Percentiles rank a stretch among this genome's conserved stretches.
Conservation (phyloP, 2,888 invertebrate genomes). For the Smittia sp. region DNA sequence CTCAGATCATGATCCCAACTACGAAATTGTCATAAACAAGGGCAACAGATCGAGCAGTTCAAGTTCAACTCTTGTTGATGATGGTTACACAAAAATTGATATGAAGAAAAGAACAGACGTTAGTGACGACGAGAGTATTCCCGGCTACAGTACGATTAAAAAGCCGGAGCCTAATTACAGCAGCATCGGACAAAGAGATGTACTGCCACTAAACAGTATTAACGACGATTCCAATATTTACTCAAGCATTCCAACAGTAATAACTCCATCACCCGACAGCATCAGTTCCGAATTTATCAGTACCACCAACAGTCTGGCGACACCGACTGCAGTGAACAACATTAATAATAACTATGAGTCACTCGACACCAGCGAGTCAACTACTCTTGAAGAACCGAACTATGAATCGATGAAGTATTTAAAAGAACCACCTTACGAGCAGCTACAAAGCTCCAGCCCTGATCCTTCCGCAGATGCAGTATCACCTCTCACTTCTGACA, state of each 20-base stretch:
- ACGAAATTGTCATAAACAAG: constrained; percentile 59
- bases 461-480: constrained; percentile 27
- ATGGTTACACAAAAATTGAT: constrained; percentile 53
- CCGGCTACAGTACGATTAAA: constrained; percentile 41
- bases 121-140: constrained; percentile 48
- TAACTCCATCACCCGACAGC: constrained; percentile 45
- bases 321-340: constrained; percentile 51
- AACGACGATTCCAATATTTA: constrained; percentile 46
- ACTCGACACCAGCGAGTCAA: constrained; percentile 71
- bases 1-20: constrained; percentile 72
- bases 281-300: constrained; percentile 55
- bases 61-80: constrained; percentile 45
- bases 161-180: constrained; percentile 48
- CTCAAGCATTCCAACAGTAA: constrained; percentile 44
- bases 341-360: constrained; percentile 76
- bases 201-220: constrained; percentile 38
- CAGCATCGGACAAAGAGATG: constrained; percentile 50
- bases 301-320: constrained; percentile 44
- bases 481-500: constrained; percentile 43
- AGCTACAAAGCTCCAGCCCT: constrained; percentile 52
- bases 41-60: constrained; percentile 21
- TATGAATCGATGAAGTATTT: constrained; percentile 79
- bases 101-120: constrained; percentile 47
- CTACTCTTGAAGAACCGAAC: constrained; percentile 62
- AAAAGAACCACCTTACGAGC: constrained; percentile 68